phyloP scores from a whole-genome alignment of 2,797 vertebrate genomes.

The Gymnopithys bicolor region DNA sequence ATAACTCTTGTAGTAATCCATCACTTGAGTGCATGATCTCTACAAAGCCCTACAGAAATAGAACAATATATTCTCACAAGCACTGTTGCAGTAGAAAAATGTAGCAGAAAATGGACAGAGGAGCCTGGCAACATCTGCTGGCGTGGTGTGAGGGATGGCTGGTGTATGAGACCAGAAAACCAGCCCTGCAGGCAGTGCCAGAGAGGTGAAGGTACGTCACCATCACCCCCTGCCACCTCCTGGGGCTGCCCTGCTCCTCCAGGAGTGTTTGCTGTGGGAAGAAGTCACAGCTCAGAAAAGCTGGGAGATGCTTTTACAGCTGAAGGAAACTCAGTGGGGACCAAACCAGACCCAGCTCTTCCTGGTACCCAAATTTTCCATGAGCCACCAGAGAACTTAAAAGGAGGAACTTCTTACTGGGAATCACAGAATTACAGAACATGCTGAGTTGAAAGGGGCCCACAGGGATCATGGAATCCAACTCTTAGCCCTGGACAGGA shows the following conservation, averaged over 20 bases:
- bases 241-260: neutral
- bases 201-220: accelerated
- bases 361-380: neutral
- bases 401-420: accelerated
- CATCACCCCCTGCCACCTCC: neutral
- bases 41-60: neutral
- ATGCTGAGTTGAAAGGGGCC: neutral
- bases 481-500: neutral
- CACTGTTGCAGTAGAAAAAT: neutral
- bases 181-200: accelerated
- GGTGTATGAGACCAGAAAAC: neutral
- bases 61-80: neutral
- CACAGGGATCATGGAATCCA: neutral
- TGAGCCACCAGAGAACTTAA: accelerated
- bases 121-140: neutral
- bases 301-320: neutral
- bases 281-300: neutral
- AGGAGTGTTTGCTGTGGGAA: neutral
- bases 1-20: neutral
- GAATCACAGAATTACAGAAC: neutral
- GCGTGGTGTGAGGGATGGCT: accelerated
- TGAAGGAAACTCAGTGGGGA: neutral
- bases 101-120: neutral
- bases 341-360: neutral
- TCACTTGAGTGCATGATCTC: neutral